Evolutionary conservation across 2,888 invertebrate species (phyloP), one percentile per base, ranked within the genome.

Genomic region (Leucophenga montana): DNA sequence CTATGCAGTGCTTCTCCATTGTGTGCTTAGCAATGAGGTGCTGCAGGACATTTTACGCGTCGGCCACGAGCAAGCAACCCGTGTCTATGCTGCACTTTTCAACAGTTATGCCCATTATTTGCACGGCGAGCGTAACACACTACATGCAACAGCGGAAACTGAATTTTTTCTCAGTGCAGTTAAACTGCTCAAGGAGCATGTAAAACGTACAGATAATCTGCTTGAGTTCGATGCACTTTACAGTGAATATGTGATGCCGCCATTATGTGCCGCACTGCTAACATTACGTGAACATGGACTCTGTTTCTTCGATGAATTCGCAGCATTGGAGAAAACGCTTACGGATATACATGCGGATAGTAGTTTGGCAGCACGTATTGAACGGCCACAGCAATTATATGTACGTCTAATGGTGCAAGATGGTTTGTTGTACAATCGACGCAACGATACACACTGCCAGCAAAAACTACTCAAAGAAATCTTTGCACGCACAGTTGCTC

Each of bases 41-140:
- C 69, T 87, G 8, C 88, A 88, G 71, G 85, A 85, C 72, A 75
- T 80, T 0, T 79, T 83, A 66, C 78, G 86, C 16, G 74, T 77
- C 8, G 75, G 86, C 14, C 82, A 82, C 59, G 66, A 75, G 1
- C 27, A 83, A 2, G 76, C 80, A 3, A 78, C 82, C 48, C 66
- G 59, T 11, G 69, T 84, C 14, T 78, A 84, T 44, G 80, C 76
- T 1, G 59, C 57, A n/a, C 70, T 88, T 0, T 85, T 87, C 14
- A 65, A 27, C 1, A 67, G 71, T 46, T 87, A 88, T 66, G 82
- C 84, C 14, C 70, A 31, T 0, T 85, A 82, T 68, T 71, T 88
- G 33, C 20, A 69, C 0, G 31, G 64, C 13, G 31, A 48, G 2
- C 18, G 1, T n/a, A n/a, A n/a, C 2, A 59, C 3, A 57, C 3